These are phyloP conservation scores for Celastrina argiolus DNA, from an alignment of 2,888 invertebrate species.

Conservation along the genomic window DNA sequence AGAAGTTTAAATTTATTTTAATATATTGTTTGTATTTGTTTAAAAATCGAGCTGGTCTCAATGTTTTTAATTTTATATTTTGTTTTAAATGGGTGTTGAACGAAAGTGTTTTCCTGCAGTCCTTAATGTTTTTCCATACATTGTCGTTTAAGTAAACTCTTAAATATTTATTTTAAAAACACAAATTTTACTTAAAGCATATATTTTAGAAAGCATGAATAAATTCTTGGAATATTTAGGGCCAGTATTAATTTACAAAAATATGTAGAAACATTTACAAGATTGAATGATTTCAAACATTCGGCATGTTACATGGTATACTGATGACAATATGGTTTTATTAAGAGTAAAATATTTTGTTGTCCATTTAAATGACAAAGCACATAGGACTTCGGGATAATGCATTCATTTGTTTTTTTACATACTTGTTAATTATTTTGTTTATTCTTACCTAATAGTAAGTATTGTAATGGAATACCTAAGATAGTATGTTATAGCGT, in stretches of 20 bases:
- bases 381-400: neutral
- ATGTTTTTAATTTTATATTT: slow-evolving; percentile 32
- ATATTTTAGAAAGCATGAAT: too few relatives aligned
- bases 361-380: too few relatives aligned
- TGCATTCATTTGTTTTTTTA: neutral
- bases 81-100: slow-evolving; percentile 19
- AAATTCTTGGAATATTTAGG: too few relatives aligned
- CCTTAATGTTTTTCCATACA: neutral
- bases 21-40: slow-evolving; percentile 21
- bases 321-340: too few relatives aligned
- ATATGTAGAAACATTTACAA: too few relatives aligned
- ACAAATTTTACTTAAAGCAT: too few relatives aligned
- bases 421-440: neutral
- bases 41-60: slow-evolving; percentile 44
- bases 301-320: too few relatives aligned
- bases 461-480: neutral
- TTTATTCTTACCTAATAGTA: neutral
- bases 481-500: slow-evolving; percentile 29
- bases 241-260: too few relatives aligned
- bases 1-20: slow-evolving; percentile 33
- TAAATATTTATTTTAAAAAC: too few relatives aligned
- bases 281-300: too few relatives aligned
- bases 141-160: too few relatives aligned
- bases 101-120: neutral
- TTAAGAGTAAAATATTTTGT: too few relatives aligned